Evolutionary conservation across 2,888 invertebrate genomes (phyloP).

Genomic region (Unio delphinus): DNA sequence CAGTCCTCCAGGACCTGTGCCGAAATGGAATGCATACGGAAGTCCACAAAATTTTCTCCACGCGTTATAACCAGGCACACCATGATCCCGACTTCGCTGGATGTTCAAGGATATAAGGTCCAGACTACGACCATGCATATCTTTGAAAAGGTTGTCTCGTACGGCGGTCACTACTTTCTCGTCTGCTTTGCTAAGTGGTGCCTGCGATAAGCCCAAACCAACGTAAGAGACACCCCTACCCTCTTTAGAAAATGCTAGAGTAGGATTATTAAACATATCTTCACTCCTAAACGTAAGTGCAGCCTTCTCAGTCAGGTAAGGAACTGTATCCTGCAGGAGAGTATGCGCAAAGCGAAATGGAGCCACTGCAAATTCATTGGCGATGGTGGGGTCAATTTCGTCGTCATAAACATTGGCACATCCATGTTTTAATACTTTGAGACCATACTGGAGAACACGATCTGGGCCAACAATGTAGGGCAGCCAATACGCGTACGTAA

Average conservation of each 20-base stretch:
- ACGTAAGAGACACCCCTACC: constrained; percentile 24
- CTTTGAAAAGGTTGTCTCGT: constrained; percentile 87
- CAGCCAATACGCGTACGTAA: constrained; percentile 74
- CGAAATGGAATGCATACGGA: constrained; percentile 34
- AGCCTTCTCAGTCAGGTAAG: too few species aligned
- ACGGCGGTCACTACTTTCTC: constrained; percentile 28
- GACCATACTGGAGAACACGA: constrained; percentile 20
- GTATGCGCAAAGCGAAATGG: constrained; percentile 95
- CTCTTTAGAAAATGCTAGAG: too few species aligned
- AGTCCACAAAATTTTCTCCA: constrained; percentile 76
- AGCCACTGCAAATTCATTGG: constrained; percentile 95
- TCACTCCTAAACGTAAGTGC: too few species aligned
- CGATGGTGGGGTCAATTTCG: constrained; percentile 80
- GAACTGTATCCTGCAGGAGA: constrained; percentile 78
- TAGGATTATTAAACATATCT: too few species aligned
- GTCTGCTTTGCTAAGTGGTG: constrained; percentile 31
- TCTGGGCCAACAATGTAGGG: constrained; percentile 80
- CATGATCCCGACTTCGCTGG: constrained; percentile 91
- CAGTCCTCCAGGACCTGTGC: constrained; percentile 28
- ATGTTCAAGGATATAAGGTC: constrained; percentile 91
- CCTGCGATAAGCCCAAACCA: constrained; percentile 25
- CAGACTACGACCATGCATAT: constrained; percentile 69
- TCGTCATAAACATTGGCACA: constrained; percentile 87
- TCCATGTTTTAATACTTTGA: constrained; percentile 81
- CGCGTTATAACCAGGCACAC: constrained; percentile 83